Percentiles rank a stretch among this genome's conserved stretches.
These are phyloP conservation scores for Galemys pyrenaicus DNA, from an alignment of 2,113 vertebrate species.

Conservation along the genomic window DNA sequence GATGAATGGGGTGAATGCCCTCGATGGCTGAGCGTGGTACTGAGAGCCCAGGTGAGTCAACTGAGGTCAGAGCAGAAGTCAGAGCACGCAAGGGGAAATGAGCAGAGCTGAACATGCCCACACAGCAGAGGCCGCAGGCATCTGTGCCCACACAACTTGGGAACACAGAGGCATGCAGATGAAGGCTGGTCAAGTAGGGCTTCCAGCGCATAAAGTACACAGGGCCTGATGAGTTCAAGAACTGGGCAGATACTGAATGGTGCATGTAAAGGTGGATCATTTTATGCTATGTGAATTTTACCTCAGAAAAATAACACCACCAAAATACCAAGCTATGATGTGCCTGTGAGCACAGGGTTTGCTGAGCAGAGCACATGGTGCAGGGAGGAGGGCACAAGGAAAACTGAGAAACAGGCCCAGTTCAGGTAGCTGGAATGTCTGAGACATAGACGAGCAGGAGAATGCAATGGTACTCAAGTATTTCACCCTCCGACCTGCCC, in stretches of 20 bases:
- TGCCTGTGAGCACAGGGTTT: neutral
- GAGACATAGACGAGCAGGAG: neutral
- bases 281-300: neutral
- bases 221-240: neutral
- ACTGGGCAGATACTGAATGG: neutral
- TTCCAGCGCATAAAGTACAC: neutral
- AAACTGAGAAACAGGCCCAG: neutral
- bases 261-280: neutral
- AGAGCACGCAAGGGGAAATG: neutral
- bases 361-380: neutral
- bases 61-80: neutral
- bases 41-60: neutral
- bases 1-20: neutral
- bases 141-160: neutral
- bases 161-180: neutral
- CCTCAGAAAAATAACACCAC: neutral
- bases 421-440: neutral
- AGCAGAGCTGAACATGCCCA: rapidly evolving
- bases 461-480: neutral
- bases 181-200: neutral
- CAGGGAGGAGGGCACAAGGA: too few species aligned
- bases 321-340: neutral
- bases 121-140: neutral
- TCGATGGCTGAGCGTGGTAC: neutral
- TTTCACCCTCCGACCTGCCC: neutral